Evolutionary conservation across 2,113 vertebrate genomes (phyloP), one percentile per base, ranked within the genome.

Genomic region (Chascanopsetta lugubris): DNA sequence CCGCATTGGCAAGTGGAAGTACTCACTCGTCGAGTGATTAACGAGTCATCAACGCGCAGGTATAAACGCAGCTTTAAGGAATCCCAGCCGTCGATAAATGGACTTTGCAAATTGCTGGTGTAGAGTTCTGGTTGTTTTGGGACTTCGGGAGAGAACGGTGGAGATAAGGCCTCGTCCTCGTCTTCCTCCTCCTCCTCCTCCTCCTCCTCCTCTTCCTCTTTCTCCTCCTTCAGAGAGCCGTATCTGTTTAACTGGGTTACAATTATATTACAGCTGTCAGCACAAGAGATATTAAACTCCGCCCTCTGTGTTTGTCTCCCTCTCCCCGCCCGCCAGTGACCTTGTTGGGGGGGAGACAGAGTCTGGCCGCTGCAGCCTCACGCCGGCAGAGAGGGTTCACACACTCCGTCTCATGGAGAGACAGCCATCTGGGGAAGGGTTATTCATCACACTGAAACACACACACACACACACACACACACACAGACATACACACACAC

Each of bases 231-330:
- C 36, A 70, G 56, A 80, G 65, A 40, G 53, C 69, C 45, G 43
- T 84, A 69, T 86, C 81, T 81, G 48, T 82, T 89, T 83, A 76
- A 75, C 72, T 71, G 78, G 75, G 70, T 78, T 82, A 78, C 78
- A 87, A 89, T 89, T 86, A 84, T 81, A 90, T 68, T 75, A 82
- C 79, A 77, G 65, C 83, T 85, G 89, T 89, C 87, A 82, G 83
- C 78, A 75, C 58, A 64, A 61, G 64, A 79, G 77, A 86, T 86
- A 76, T 83, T 83, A 84, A 82, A 85, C 79, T 79, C 17, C 20
- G 55, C 80, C 64, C 22, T n/a, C n/a, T 24, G n/a, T 43, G 66
- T 69, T 73, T 56, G 49, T 77, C 60, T 82, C 22, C 3, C 43
- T 75, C 67, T 75, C 64, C 43, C 74, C 80, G 72, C 84, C 80